Evolutionary conservation across 2,797 vertebrate species (phyloP), one percentile per base, ranked within the genome.

Genomic region (Lophotriccus pileatus): DNA sequence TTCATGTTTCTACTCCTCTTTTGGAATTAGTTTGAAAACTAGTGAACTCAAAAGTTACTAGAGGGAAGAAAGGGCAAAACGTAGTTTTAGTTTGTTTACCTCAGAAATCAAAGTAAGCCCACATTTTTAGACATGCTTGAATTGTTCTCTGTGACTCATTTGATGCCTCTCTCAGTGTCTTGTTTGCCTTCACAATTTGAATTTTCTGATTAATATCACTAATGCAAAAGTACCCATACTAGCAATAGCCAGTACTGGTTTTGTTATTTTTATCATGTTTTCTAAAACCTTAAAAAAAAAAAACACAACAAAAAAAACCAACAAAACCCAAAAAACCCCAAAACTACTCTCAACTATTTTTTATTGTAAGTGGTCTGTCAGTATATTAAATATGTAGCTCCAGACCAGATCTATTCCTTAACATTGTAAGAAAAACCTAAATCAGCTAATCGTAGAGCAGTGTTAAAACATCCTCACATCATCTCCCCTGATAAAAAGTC

Each of bases 311-410:
- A n/a, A n/a, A n/a, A n/a, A n/a, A n/a, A n/a, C n/a, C n/a, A n/a
- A n/a, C 16, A 67, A 50, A 15, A 16, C 43, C 43, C 18, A n/a
- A 78, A 79, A 84, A 39, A 22, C 7, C 25, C 11, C 11, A n/a
- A n/a, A n/a, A n/a, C n/a, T n/a, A n/a, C n/a, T n/a, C 15, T 0
- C 0, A 34, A 0, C 4, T 28, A 4, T 50, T 53, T 70, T 81
- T 59, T 53, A 21, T 28, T 77, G 0, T 41, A 84, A 70, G 4
- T 41, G 6, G n/a, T 49, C 28, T 62, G 28, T 62, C 19, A 69
- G 3, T 70, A 22, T 55, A 50, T 63, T 74, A 49, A 53, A 53
- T 70, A 6, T 83, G 12, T 39, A 77, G 25, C 27, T 81, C 8
- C 27, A 84, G 43, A 76, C 19, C 30, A 67, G 8, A 36, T 92